These are phyloP conservation scores for Leptatherina wallacei DNA, from an alignment of 2,797 vertebrate species.

Conservation along the genomic window DNA sequence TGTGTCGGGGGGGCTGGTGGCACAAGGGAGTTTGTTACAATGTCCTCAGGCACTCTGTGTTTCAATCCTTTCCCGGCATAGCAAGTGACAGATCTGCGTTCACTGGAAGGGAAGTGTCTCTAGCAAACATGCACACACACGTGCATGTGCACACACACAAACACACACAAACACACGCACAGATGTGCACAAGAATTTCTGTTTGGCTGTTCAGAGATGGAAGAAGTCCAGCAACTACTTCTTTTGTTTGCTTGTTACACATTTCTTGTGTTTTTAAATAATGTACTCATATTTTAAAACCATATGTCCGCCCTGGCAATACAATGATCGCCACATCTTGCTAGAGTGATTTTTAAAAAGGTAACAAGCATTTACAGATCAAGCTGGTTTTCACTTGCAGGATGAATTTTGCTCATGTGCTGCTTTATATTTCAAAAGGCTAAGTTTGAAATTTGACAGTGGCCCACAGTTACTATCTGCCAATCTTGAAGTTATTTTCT, in stretches of 20 bases:
- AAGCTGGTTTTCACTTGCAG: background rate
- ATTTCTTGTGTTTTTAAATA: background rate
- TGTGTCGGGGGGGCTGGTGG: slow-evolving; percentile 84
- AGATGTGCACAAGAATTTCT: slow-evolving; percentile 7
- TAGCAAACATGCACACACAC: background rate
- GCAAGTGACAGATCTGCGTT: slow-evolving; percentile 78
- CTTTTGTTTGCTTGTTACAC: background rate
- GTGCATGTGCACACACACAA: background rate
- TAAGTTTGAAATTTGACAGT: background rate
- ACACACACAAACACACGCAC: background rate
- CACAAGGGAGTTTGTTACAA: slow-evolving; percentile 81
- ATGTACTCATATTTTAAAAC: background rate
- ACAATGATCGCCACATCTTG: too few relatives aligned
- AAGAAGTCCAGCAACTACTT: slow-evolving; percentile 11
- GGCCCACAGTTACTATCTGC: too few relatives aligned
- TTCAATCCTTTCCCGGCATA: slow-evolving; percentile 77
- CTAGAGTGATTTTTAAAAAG: too few relatives aligned
- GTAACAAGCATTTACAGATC: background rate
- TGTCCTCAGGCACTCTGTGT: slow-evolving; percentile 82
- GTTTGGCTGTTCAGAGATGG: slow-evolving; percentile 10
- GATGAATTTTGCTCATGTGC: background rate
- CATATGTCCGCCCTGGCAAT: too few relatives aligned
- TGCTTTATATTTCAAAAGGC: background rate
- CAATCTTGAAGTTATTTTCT: too few relatives aligned
- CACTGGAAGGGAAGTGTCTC: slow-evolving; percentile 58